Percentiles rank a stretch among this genome's conserved stretches.
These are phyloP conservation scores for Hipparchia sbordonii DNA, from an alignment of 2,888 invertebrate species.

Conservation along the genomic window DNA sequence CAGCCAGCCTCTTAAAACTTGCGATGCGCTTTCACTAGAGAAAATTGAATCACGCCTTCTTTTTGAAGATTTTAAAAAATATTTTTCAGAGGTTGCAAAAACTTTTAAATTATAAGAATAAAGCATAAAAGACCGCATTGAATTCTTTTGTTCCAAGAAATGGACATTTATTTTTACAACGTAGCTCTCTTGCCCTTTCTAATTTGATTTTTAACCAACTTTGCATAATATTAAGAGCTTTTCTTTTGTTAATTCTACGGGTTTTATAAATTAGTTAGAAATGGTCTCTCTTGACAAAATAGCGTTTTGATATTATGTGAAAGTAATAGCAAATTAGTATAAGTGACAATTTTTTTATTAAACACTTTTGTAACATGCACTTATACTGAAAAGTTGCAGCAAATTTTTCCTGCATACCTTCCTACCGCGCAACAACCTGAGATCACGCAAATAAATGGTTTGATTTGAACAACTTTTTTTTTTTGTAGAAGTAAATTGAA, in stretches of 20 bases:
- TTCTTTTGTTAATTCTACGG: background rate
- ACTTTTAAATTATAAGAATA: conserved; percentile 17
- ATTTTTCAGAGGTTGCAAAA: conserved; percentile 13
- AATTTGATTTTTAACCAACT: conserved; percentile 22
- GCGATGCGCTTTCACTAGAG: background rate
- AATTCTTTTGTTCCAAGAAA: conserved; percentile 25
- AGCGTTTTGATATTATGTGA: background rate
- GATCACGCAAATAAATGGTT: too few relatives aligned
- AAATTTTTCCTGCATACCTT: too few relatives aligned
- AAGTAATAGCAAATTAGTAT: background rate
- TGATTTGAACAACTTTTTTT: too few relatives aligned
- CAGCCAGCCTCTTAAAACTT: conserved; percentile 1
- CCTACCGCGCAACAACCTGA: too few relatives aligned
- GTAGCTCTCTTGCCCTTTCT: conserved; percentile 6
- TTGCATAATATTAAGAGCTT: conserved; percentile 10
- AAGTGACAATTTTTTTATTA: background rate
- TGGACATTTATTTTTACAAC: conserved; percentile 28
- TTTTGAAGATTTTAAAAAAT: conserved; percentile 9
- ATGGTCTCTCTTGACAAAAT: background rate
- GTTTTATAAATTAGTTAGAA: background rate
- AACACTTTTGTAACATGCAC: too few relatives aligned
- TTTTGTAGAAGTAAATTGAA: too few relatives aligned
- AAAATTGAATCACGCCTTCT: conserved; percentile 16
- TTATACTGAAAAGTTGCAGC: too few relatives aligned
- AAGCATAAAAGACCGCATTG: conserved; percentile 21